These are phyloP conservation scores for Rhamphomyia laevipes DNA, from an alignment of 2,888 invertebrate genomes.

Conservation along the genomic window DNA sequence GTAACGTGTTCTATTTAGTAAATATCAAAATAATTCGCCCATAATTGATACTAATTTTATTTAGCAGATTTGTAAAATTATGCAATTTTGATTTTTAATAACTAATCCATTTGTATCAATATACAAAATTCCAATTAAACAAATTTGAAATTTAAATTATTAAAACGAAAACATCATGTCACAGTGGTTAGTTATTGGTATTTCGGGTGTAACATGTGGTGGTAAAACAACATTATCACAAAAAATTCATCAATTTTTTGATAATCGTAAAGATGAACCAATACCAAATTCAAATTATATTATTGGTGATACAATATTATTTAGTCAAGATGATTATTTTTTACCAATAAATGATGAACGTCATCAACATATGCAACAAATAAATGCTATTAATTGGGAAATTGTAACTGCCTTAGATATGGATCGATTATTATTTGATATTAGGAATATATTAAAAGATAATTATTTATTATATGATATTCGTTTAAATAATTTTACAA, in stretches of 20 bases:
- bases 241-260: conserved; percentile 39
- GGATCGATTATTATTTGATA: conserved; percentile 52
- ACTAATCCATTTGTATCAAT: too few relatives aligned
- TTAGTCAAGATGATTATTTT: conserved; percentile 71
- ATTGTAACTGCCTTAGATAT: conserved; percentile 59
- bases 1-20: too few relatives aligned
- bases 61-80: too few relatives aligned
- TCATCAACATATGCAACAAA: conserved; percentile 48
- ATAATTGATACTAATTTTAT: too few relatives aligned
- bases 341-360: conserved; percentile 50
- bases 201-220: conserved; percentile 72
- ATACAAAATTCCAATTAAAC: too few relatives aligned
- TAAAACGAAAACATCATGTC: conserved; percentile 29
- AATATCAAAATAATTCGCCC: too few relatives aligned
- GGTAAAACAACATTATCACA: conserved; percentile 68
- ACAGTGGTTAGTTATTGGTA: conserved; percentile 51
- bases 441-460: conserved; percentile 36
- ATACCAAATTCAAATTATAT: conserved; percentile 30
- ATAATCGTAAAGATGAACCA: conserved; percentile 23
- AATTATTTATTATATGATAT: neutral
- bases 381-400: conserved; percentile 71
- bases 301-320: conserved; percentile 39
- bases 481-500: neutral
- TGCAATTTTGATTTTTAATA: too few relatives aligned
- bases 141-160: too few relatives aligned